Evolutionary conservation across 2,113 vertebrate genomes (phyloP).

Genomic region (Mixornis gularis): DNA sequence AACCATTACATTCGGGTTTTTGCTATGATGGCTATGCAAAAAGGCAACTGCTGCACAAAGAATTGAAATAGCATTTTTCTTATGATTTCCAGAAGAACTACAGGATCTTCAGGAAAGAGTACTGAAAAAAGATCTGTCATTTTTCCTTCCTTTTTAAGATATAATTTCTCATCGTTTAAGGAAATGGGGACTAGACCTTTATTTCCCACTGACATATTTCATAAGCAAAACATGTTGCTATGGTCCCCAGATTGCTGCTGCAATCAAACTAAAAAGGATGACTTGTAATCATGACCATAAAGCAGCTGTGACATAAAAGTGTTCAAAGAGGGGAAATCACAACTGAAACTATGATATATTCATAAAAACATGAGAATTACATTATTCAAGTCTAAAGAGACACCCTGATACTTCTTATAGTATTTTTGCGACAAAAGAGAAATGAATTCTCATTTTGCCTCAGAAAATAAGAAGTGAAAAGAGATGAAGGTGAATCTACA

Average conservation of each 20-base stretch:
- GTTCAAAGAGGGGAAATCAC: not conserved
- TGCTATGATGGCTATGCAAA: not conserved
- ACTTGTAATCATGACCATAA: not conserved
- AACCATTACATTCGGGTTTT: not conserved
- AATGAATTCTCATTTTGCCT: constrained; percentile 2
- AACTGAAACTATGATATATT: not conserved
- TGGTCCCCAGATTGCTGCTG: not conserved
- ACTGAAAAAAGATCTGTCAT: not conserved
- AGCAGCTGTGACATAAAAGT: not conserved
- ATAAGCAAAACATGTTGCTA: not conserved
- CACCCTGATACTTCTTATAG: not conserved
- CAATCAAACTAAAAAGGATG: not conserved
- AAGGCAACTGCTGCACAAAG: not conserved
- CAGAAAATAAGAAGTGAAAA: not conserved
- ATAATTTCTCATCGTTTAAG: not conserved
- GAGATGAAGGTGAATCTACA: not conserved
- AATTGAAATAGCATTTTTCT: not conserved
- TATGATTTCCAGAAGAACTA: not conserved
- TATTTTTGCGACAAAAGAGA: not conserved
- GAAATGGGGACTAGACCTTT: not conserved
- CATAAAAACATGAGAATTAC: not conserved
- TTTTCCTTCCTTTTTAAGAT: not conserved
- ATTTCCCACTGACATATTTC: not conserved
- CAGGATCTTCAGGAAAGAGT: not conserved
- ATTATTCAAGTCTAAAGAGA: not conserved